A percentile compares a stretch with the other conserved stretches of the same genome.
These are phyloP conservation scores for Centropus unirufus DNA, from an alignment of 2,113 vertebrate species.

Conservation along the genomic window DNA sequence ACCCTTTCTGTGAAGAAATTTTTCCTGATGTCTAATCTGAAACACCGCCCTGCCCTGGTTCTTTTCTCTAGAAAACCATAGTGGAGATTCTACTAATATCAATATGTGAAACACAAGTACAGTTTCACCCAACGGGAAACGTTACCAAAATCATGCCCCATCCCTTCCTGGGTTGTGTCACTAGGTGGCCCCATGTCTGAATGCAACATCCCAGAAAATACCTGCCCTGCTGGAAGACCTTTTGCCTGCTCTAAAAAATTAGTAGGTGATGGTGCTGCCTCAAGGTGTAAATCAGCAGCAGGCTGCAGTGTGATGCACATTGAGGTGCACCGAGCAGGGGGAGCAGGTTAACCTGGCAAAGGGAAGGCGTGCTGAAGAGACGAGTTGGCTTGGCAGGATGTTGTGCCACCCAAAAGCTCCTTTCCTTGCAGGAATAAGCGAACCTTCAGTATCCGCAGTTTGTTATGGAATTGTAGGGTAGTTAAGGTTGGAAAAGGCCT, in stretches of 20 bases:
- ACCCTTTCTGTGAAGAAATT: too few species aligned
- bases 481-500: too few species aligned
- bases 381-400: neutral
- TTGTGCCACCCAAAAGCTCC: neutral
- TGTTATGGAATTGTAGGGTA: neutral
- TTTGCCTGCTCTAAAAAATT: neutral
- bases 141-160: neutral
- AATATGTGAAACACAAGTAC: neutral
- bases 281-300: neutral
- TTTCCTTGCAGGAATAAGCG: neutral
- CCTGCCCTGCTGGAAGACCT: rapidly evolving
- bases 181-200: slow-evolving; percentile 72
- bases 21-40: too few species aligned
- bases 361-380: neutral
- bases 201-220: neutral
- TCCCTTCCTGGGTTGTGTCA: neutral
- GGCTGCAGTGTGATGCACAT: neutral
- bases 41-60: neutral
- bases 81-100: neutral
- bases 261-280: neutral
- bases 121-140: neutral
- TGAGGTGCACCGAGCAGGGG: neutral
- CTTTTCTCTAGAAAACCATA: neutral
- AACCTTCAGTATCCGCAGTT: neutral
- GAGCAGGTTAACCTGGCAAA: neutral